These are phyloP conservation scores for Tetragnatha montana DNA, from an alignment of 2,888 invertebrate species.

Conservation along the genomic window DNA sequence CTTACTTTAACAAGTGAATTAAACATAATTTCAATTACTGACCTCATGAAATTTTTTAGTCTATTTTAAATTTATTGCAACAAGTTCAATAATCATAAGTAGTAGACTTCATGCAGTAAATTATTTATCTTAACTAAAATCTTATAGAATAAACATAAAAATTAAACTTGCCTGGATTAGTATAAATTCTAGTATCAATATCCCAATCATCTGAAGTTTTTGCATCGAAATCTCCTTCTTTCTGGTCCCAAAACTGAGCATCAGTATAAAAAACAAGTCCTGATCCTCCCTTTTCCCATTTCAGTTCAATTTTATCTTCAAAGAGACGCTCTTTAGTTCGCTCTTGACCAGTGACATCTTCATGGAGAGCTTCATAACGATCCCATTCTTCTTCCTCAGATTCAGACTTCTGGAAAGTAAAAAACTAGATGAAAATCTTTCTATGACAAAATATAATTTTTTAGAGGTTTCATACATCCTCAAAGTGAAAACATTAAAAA, in stretches of 20 bases:
- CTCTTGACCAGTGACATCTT: constrained; percentile 78
- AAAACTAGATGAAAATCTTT: background rate
- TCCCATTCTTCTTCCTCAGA: constrained; percentile 79
- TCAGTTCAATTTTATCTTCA: constrained; percentile 77
- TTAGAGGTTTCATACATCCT: too few relatives aligned
- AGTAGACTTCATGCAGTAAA: background rate
- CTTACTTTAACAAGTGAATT: too few relatives aligned
- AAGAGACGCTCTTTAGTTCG: constrained; percentile 78
- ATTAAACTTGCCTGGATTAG: constrained; percentile 75
- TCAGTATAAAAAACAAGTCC: constrained; percentile 80
- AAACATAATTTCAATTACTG: too few relatives aligned
- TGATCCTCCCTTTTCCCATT: constrained; percentile 81
- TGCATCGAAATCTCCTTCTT: constrained; percentile 79
- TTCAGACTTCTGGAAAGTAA: constrained; percentile 75
- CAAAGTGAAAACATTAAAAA: too few relatives aligned
- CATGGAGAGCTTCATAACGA: constrained; percentile 78
- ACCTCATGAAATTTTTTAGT: too few relatives aligned
- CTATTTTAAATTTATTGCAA: too few relatives aligned
- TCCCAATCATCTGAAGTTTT: constrained; percentile 80
- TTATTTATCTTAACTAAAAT: background rate
- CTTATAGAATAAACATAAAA: background rate
- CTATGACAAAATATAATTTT: too few relatives aligned
- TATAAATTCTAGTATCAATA: constrained; percentile 79
- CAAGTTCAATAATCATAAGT: background rate
- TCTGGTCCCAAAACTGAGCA: constrained; percentile 79